phyloP scores from a whole-genome alignment of 2,797 vertebrate species.

The Telmatherina bonti region DNA sequence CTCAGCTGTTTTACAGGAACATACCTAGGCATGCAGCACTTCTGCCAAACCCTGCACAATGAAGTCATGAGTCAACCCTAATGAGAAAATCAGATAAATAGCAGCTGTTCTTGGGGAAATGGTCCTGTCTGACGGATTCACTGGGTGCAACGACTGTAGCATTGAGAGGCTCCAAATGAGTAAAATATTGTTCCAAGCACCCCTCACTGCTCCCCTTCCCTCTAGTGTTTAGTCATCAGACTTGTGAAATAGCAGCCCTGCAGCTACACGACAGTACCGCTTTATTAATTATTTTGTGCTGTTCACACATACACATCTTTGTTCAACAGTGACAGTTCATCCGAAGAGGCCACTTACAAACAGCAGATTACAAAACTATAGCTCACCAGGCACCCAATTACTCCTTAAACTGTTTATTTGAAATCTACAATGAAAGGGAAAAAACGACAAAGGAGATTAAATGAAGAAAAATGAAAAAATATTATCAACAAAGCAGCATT shows the following conservation, averaged over 20 bases:
- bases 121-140: constrained; percentile 85
- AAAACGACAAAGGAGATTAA: constrained; percentile 75
- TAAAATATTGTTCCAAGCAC: constrained; percentile 91
- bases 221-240: constrained; percentile 90
- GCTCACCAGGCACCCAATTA: constrained; percentile 79
- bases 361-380: constrained; percentile 88
- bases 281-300: constrained; percentile 93
- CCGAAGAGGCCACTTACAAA: constrained; percentile 93
- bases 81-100: constrained; percentile 90
- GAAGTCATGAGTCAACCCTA: constrained; percentile 86
- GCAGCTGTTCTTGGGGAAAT: constrained; percentile 81
- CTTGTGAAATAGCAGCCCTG: constrained; percentile 87
- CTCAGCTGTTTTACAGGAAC: constrained; percentile 60
- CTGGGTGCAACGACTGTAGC: constrained; percentile 83
- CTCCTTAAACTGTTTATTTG: constrained; percentile 75
- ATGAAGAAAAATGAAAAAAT: constrained; percentile 73
- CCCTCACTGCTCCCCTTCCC: constrained; percentile 71
- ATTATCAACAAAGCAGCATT: constrained; percentile 74
- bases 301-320: constrained; percentile 92
- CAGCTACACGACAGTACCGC: constrained; percentile 85
- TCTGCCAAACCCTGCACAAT: constrained; percentile 82
- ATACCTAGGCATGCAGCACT: constrained; percentile 57
- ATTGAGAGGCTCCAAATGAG: constrained; percentile 84
- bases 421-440: constrained; percentile 70
- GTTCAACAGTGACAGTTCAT: constrained; percentile 93